A percentile compares a stretch with the other conserved stretches of the same genome.
These are phyloP conservation scores for Pseudomyrmex concolor DNA, from an alignment of 1,140 invertebrate genomes.

Conservation along the genomic window DNA sequence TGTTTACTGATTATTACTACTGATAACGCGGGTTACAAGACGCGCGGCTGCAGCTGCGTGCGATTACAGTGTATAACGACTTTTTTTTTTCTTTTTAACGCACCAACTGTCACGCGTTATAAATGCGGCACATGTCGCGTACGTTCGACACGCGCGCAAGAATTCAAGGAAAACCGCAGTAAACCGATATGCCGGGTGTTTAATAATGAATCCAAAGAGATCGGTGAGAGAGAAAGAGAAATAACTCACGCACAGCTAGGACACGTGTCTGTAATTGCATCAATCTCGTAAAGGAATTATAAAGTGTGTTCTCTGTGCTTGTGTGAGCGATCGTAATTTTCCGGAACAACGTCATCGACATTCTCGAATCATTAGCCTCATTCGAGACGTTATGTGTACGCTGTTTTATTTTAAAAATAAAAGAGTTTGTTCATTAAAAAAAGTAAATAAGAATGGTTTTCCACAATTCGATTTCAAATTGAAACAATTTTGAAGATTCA, in stretches of 20 bases:
- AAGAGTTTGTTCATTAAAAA: too few relatives aligned
- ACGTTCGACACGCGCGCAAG: constrained; percentile 33
- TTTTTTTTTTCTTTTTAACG: neutral
- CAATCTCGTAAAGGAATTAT: neutral
- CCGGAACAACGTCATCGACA: too few relatives aligned
- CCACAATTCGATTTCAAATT: too few relatives aligned
- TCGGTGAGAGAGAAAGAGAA: constrained; percentile 47
- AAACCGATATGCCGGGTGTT: constrained; percentile 67
- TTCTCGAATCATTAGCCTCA: too few relatives aligned
- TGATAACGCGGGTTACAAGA: neutral
- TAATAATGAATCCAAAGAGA: constrained; percentile 49
- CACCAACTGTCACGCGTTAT: constrained; percentile 28
- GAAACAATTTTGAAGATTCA: too few relatives aligned
- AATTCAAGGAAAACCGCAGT: constrained; percentile 77
- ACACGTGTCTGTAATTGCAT: neutral
- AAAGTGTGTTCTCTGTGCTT: neutral
- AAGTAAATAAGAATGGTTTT: too few relatives aligned
- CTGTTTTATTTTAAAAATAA: too few relatives aligned
- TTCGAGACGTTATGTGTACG: too few relatives aligned
- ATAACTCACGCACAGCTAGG: constrained; percentile 37
- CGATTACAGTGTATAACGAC: constrained; percentile 2
- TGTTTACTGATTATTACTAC: constrained; percentile 1
- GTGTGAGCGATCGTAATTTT: too few relatives aligned
- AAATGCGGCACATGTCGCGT: neutral
- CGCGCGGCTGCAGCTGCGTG: constrained; percentile 7